Conservation (phyloP, 2,113 vertebrate genomes). For the Oxyura jamaicensis region DNA sequence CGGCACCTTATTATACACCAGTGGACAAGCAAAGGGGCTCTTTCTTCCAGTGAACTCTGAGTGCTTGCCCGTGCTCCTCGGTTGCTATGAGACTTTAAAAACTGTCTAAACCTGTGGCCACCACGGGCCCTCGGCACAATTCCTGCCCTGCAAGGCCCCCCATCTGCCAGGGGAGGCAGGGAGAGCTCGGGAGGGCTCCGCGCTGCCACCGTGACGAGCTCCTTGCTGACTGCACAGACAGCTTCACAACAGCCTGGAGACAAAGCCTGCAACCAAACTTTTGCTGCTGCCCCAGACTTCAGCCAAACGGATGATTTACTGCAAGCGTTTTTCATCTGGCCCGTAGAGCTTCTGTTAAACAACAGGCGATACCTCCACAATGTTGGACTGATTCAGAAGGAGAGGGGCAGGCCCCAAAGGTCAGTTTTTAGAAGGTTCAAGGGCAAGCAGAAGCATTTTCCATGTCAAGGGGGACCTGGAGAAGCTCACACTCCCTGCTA, state of each 20-base stretch:
- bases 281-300: background rate
- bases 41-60: background rate
- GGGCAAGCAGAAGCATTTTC: background rate
- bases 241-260: fast-evolving
- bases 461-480: background rate
- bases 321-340: background rate
- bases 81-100: constrained; percentile 48
- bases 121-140: background rate
- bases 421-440: background rate
- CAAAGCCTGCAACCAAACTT: background rate
- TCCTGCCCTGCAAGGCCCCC: background rate
- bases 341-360: background rate
- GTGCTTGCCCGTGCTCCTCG: background rate
- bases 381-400: background rate
- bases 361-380: fast-evolving
- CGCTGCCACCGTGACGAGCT: background rate
- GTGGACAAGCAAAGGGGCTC: constrained; percentile 8
- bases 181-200: background rate
- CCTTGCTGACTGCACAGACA: background rate
- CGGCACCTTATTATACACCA: constrained; percentile 3
- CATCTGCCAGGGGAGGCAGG: background rate
- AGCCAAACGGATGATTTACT: background rate
- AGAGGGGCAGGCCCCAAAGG: background rate
- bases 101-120: background rate
- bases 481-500: background rate